These are phyloP conservation scores for Sipha flava DNA, from an alignment of 1,140 invertebrate species.

Conservation along the genomic window DNA sequence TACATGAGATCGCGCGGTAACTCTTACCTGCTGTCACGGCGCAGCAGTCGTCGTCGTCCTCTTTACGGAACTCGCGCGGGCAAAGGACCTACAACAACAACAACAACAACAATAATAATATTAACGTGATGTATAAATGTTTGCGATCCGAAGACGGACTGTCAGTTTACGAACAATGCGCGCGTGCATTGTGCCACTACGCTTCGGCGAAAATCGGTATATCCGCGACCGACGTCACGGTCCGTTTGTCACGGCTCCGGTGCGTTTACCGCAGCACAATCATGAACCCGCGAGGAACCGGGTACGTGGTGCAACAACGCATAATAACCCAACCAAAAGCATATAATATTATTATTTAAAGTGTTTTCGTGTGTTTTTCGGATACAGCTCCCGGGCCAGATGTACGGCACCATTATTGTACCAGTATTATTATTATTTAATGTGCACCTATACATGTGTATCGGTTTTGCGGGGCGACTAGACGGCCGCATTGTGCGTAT, in stretches of 20 bases:
- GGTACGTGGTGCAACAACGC: no score
- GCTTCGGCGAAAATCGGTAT: not conserved
- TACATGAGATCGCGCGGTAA: no score
- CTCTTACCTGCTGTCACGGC: no score
- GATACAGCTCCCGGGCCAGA: not conserved
- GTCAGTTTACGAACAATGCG: not conserved
- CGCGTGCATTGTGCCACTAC: not conserved
- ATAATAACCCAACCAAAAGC: no score
- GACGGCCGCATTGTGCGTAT: not conserved
- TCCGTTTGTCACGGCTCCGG: not conserved
- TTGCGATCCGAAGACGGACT: not conserved
- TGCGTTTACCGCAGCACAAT: no score
- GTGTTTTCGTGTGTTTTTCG: slow-evolving; percentile 11
- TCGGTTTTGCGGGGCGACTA: slow-evolving; percentile 6
- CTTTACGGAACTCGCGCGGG: no score
- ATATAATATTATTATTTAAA: slow-evolving; percentile 4
- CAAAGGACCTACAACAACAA: no score
- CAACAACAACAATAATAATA: no score
- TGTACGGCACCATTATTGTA: not conserved
- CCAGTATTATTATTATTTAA: not conserved
- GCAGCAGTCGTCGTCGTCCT: no score
- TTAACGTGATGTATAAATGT: no score
- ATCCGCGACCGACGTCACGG: not conserved
- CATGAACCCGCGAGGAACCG: no score
- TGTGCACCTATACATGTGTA: not conserved